Evolutionary conservation across 2,797 vertebrate species (phyloP).

Genomic region (Mus caroli): DNA sequence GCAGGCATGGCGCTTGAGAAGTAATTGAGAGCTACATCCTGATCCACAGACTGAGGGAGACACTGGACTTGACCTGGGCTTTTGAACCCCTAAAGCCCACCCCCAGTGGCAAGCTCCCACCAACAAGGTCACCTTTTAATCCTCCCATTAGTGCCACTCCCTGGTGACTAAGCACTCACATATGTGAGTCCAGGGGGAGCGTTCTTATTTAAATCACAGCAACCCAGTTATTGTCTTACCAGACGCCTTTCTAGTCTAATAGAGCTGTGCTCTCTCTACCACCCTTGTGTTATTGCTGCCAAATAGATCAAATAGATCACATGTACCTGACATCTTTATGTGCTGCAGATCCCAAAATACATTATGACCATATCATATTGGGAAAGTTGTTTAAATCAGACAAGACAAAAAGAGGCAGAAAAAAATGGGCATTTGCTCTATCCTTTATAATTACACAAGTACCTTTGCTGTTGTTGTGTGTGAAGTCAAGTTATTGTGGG

Average conservation of each 20-base stretch:
- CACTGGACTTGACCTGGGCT: neutral
- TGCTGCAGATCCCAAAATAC: neutral
- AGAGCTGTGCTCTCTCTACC: neutral
- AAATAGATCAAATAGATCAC: conserved; percentile 41
- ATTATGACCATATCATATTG: conserved; percentile 14
- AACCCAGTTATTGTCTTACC: neutral
- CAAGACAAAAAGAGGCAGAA: conserved; percentile 10
- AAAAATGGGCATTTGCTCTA: conserved; percentile 11
- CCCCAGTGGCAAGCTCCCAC: neutral
- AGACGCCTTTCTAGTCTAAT: neutral
- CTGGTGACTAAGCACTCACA: neutral
- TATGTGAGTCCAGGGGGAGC: neutral
- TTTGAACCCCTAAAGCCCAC: neutral
- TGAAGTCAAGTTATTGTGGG: neutral
- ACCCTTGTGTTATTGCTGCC: neutral
- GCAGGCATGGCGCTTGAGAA: neutral
- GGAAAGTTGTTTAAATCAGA: neutral
- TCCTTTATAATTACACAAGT: neutral
- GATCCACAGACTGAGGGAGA: neutral
- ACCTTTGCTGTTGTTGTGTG: neutral
- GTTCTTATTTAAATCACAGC: neutral
- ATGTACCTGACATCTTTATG: neutral
- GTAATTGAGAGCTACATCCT: too few relatives aligned
- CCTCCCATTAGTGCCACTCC: neutral
- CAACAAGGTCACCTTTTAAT: neutral